Evolutionary conservation across 1,140 invertebrate species (phyloP), one percentile per base, ranked within the genome.

Genomic region (Pteromalus puparum): DNA sequence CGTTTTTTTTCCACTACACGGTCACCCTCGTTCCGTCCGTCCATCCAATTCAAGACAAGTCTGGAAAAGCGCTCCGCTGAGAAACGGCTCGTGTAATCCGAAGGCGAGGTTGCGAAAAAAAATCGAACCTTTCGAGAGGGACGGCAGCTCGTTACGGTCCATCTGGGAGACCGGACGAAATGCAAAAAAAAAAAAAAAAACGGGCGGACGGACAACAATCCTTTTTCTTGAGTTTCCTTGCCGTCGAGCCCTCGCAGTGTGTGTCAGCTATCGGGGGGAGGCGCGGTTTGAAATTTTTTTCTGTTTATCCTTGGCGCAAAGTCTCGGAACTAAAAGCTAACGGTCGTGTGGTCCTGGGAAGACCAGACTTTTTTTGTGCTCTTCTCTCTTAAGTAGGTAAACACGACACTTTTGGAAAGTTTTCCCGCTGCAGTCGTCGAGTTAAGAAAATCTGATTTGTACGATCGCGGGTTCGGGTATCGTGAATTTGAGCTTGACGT

Each of bases 91-190:
- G 42, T 26, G 82, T 48, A 34, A 53, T 83, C 46, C 46, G 82
- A 79, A 84, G 53, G 53, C 53, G 53, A 61, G 83, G 77, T 84
- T 81, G 83, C 72, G 28, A 81, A 84, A 84, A 83, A 84, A 84
- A 84, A 84, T 80, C 26, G 53, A 48, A 68, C 46, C 83, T 30
- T 81, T 74, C 46, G 34, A 79, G 38, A 70, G 53, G 3, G 48
- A 21, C 75, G 42, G 26, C 0, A 67, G 30, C 28, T 72, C 42
- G 75, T 24, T 78, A 78, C 75, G 67, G 75, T 72, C 26, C 82
- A 72, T 68, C 38, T 68, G 77, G 77, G 24, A 3, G 28, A 38
- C 48, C 76, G n/a, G 42, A 13, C 68, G n/a, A 30, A 34, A 79
- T 79, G 82, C 72, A 84, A 67, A 81, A 79, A 84, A 65, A 81